Percentiles rank a stretch among this genome's conserved stretches.
Evolutionary conservation across 1,140 invertebrate species (phyloP).

Genomic region (Tetranychus urticae): DNA sequence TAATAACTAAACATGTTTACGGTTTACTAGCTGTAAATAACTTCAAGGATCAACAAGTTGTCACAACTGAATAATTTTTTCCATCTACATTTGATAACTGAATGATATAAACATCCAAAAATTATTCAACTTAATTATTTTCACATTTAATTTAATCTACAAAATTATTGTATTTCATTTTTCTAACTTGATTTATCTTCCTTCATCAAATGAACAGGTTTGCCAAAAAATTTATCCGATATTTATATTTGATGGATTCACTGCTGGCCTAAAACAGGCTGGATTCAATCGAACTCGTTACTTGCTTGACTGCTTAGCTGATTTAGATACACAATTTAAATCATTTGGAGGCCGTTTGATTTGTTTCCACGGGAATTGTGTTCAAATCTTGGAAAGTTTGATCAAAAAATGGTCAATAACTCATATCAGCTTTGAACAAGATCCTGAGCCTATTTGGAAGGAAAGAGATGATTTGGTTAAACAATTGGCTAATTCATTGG

Average conservation of each 20-base stretch:
- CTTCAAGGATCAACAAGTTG: no score
- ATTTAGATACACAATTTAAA: conserved; percentile 49
- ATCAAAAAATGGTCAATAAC: conserved; percentile 53
- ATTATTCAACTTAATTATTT: no score
- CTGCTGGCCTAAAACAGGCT: conserved; percentile 62
- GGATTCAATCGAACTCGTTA: conserved; percentile 81
- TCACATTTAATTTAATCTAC: no score
- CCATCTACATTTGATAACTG: no score
- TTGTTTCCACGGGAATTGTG: conserved; percentile 44
- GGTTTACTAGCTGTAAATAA: no score
- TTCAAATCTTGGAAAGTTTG: not conserved
- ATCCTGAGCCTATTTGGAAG: conserved; percentile 63
- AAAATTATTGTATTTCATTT: no score
- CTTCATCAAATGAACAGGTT: not conserved
- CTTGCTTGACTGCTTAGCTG: conserved; percentile 61
- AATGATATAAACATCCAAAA: no score
- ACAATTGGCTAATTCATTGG: conserved; percentile 48
- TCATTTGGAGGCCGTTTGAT: conserved; percentile 66
- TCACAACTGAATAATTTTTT: no score
- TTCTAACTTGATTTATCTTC: not conserved
- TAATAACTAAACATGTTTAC: no score
- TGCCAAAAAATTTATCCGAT: conserved; percentile 46
- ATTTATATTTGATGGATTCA: conserved; percentile 72
- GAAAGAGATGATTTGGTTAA: conserved; percentile 59
- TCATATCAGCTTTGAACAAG: conserved; percentile 63